phyloP scores from a whole-genome alignment of 2,888 invertebrate genomes.

The Patella depressa region DNA sequence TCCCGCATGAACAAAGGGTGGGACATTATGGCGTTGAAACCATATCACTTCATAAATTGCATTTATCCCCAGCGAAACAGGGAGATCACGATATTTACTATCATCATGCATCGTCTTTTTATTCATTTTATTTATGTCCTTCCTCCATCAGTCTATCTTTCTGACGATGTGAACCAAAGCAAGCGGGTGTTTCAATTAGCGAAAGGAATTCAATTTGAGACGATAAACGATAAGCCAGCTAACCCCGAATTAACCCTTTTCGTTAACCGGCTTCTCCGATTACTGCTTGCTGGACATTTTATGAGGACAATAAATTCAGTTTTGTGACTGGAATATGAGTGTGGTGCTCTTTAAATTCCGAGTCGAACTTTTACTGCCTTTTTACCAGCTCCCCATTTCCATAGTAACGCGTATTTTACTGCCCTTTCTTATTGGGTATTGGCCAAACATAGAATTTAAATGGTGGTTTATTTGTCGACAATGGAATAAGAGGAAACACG shows the following conservation, averaged over 20 bases:
- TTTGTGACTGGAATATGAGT: conserved; percentile 8
- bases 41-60: too few species aligned
- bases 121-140: too few species aligned
- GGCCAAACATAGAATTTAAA: conserved; percentile 9
- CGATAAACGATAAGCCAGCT: conserved; percentile 10
- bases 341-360: conserved; percentile 10
- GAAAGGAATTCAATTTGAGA: conserved; percentile 9
- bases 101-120: too few species aligned
- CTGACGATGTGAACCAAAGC: neutral
- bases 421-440: neutral
- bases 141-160: too few species aligned
- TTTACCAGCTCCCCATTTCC: conserved; percentile 7
- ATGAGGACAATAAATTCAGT: conserved; percentile 4
- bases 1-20: too few species aligned
- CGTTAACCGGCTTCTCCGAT: conserved; percentile 1
- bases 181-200: conserved; percentile 7
- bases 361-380: conserved; percentile 8
- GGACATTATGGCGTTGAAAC: too few species aligned
- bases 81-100: too few species aligned
- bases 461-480: conserved; percentile 7
- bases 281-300: conserved; percentile 9
- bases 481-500: neutral
- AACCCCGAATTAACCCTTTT: conserved; percentile 9
- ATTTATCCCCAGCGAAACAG: too few species aligned
- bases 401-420: conserved; percentile 11